These are phyloP conservation scores for Lampris megalopsis DNA, from an alignment of 2,113 vertebrate species.

Conservation along the genomic window DNA sequence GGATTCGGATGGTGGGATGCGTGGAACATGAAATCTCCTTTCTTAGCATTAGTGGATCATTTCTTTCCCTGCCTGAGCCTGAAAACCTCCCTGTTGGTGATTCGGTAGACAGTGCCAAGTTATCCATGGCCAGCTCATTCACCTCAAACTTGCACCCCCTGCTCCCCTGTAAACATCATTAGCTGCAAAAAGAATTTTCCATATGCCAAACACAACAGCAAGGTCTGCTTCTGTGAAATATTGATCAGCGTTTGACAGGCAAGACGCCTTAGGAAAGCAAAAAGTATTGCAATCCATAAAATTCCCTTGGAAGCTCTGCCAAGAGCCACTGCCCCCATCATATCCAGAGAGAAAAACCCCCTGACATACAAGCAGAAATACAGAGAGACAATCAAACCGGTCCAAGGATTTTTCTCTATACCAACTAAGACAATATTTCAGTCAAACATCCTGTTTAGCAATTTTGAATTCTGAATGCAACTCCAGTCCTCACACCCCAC, in stretches of 20 bases:
- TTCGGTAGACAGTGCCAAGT: not conserved
- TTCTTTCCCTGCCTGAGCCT: too few relatives aligned
- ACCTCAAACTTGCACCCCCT: too few relatives aligned
- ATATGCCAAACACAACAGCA: not conserved
- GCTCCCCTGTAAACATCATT: constrained; percentile 4
- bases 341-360: not conserved
- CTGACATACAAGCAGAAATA: not conserved
- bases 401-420: too few relatives aligned
- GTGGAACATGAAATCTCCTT: too few relatives aligned
- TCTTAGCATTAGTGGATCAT: too few relatives aligned
- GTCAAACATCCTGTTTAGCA: too few relatives aligned
- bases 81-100: too few relatives aligned
- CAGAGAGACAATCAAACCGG: too few relatives aligned
- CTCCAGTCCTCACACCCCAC: too few relatives aligned
- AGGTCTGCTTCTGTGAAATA: not conserved
- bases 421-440: too few relatives aligned
- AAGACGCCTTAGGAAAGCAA: not conserved
- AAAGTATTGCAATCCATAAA: not conserved
- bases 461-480: too few relatives aligned
- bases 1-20: too few relatives aligned
- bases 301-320: not conserved
- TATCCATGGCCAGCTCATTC: not conserved
- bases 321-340: not conserved
- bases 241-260: not conserved
- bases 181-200: not conserved